A percentile compares a stretch with the other conserved stretches of the same genome.
Evolutionary conservation across 2,113 vertebrate genomes (phyloP).

Genomic region (Cyanoramphus novaezelandiae): DNA sequence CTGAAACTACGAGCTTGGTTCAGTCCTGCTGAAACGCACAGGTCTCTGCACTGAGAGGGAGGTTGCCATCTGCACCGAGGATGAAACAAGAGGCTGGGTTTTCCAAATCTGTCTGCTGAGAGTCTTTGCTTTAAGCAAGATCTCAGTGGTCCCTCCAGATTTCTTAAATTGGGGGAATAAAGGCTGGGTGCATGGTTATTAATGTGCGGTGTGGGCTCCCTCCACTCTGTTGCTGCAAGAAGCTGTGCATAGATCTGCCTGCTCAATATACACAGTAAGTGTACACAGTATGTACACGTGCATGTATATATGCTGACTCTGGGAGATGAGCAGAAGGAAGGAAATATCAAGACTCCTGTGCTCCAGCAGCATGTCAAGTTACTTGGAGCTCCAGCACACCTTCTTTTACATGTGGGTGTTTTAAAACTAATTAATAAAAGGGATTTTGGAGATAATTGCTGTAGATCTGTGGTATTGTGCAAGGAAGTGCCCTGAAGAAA

Average conservation of each 20-base stretch:
- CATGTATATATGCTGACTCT: neutral
- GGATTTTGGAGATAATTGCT: constrained; percentile 36
- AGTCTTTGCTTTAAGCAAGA: neutral
- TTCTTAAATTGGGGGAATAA: neutral
- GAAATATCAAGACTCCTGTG: neutral
- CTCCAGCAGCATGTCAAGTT: neutral
- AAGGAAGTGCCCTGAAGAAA: constrained; percentile 40
- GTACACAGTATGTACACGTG: neutral
- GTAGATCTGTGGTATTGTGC: neutral
- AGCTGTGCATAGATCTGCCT: neutral
- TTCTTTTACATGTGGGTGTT: constrained; percentile 36
- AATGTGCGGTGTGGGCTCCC: rapidly evolving
- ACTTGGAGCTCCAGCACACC: neutral
- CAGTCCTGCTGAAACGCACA: neutral
- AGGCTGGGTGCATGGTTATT: neutral
- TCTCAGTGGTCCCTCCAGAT: rapidly evolving
- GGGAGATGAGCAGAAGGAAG: neutral
- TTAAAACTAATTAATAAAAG: constrained; percentile 50
- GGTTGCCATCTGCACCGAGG: neutral
- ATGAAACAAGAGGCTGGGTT: neutral
- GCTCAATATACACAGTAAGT: no score
- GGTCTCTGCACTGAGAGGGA: neutral
- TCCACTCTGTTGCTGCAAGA: neutral
- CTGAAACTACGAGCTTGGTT: neutral
- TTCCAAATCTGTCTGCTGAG: neutral